Evolutionary conservation across 2,113 vertebrate genomes (phyloP), one percentile per base, ranked within the genome.

Genomic region (Syngnathus typhle): DNA sequence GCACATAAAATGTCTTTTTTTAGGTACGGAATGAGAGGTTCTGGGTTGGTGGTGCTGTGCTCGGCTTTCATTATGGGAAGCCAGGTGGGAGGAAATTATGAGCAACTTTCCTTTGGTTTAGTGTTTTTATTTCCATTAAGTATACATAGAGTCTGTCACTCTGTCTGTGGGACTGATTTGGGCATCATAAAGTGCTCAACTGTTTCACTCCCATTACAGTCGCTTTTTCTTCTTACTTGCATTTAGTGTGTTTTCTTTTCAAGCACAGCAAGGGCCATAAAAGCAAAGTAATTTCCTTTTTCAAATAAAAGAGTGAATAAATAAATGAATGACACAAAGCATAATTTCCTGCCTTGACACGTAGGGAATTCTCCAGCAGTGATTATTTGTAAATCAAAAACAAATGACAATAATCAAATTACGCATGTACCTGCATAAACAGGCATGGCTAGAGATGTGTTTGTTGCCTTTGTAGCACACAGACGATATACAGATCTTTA

Each of bases 41-140:
- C 47, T 60, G 56, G 46, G 38, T 78, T 67, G 58, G 65, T 70
- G 70, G 65, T 62, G 56, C 41, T 44, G 43, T 36, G 51, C 67
- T 44, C 65, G 41, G 68, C 67, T 59, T 60, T 78, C 59, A 7
- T 83, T 84, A 72, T 65, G 46, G 69, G 69, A 74, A 62, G 56
- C 75, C 78, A 86, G 84, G 79, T 84, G 83, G 76, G 82, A 81
- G 82, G 82, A 88, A 84, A 81, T 81, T 71, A 77, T 71, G 68
- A 65, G 60, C 78, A 62, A 59, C 43, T 77, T 79, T 78, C 78
- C 73, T 70, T 72, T 58, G 36, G 56, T 79, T 70, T 60, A 58
- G 49, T 81, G 74, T 84, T 84, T 85, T 77, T 64, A 65, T 84
- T 87, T 87, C 78, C 70, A 75, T 71, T 67, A 77, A 39, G 41